Base-by-base conservation (phyloP, 2,797 vertebrate species). In the Anabas testudineus region DNA sequence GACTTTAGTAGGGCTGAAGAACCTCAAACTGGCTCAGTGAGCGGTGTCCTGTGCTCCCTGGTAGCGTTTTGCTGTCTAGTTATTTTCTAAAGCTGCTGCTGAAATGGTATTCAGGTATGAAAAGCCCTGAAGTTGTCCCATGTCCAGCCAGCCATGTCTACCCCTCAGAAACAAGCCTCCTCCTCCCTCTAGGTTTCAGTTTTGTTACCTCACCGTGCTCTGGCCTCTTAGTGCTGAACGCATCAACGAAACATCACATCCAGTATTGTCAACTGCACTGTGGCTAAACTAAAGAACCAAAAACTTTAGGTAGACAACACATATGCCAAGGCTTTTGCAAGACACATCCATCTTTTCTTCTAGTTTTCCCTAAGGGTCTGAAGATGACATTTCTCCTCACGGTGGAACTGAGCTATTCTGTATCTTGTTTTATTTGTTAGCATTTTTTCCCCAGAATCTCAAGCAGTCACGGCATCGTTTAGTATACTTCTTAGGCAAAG, bases 281-380 rank as follows among this genome's bases (percentile, higher is more conserved):
- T 96, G 95, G 96, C 94, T 93, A 92, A 94, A 95, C 96, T 94
- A 79, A 96, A 96, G 93, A 96, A 95, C 94, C 95, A 96, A 96
- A 96, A 95, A 95, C 94, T 95, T 95, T 93, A 95, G 95, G 95
- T 94, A 58, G 82, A 64, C 47, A 15, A 95, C 90, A 93, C 52
- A 59, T 72, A 57, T 8, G 47, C 46, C 0, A 32, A 60, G 75
- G 74, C 71, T 65, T 47, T 28, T 2, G 30, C 56, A 28, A 7
- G 10, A 69, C 46, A 21, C 22, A 3, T 57, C 57, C 46, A 28
- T 71, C 59, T 56, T 53, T 7, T 49, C 70, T 59, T 55, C 21
- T 21, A 0, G 28, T 47, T 51, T n/a, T 4, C 2, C 52, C 56
- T 30, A 26, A 61, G 45, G 30, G 60, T 68, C 53, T 16, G 0